These are phyloP conservation scores for Corythornis leucogaster DNA, from an alignment of 2,797 vertebrate species.

Conservation along the genomic window DNA sequence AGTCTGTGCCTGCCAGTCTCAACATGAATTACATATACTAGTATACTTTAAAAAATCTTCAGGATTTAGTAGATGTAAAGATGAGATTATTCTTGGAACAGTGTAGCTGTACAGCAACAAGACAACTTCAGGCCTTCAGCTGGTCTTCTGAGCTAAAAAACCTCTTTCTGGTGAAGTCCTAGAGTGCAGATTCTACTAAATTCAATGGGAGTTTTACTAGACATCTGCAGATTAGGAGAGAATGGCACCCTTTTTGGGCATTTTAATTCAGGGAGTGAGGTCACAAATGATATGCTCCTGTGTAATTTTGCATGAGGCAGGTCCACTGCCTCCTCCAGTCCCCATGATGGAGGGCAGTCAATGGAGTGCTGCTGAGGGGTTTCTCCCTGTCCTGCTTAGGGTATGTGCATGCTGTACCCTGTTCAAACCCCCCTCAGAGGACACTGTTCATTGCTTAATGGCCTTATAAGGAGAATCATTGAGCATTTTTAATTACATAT, in stretches of 20 bases:
- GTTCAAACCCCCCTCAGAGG: not conserved
- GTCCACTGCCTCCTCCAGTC: not conserved
- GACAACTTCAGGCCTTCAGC: not conserved
- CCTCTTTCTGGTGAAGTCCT: not conserved
- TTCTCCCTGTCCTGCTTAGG: not conserved
- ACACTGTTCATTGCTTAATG: not conserved
- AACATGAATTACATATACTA: not conserved
- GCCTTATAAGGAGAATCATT: not conserved
- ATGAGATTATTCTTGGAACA: not conserved
- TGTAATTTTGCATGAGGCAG: not conserved
- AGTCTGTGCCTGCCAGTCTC: not conserved
- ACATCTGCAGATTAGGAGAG: not conserved
- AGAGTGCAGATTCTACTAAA: not conserved
- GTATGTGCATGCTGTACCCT: not conserved
- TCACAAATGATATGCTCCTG: not conserved
- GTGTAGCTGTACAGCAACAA: not conserved
- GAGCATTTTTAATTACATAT: not conserved
- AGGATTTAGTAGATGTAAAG: not conserved
- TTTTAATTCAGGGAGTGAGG: not conserved
- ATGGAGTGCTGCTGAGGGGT: not conserved
- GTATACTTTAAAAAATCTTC: not conserved
- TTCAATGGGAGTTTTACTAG: not conserved
- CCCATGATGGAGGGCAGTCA: fast-evolving
- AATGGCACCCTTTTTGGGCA: not conserved
- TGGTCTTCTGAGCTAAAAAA: not conserved